These are phyloP conservation scores for Grantiella picta DNA, from an alignment of 2,113 vertebrate genomes.

Conservation along the genomic window DNA sequence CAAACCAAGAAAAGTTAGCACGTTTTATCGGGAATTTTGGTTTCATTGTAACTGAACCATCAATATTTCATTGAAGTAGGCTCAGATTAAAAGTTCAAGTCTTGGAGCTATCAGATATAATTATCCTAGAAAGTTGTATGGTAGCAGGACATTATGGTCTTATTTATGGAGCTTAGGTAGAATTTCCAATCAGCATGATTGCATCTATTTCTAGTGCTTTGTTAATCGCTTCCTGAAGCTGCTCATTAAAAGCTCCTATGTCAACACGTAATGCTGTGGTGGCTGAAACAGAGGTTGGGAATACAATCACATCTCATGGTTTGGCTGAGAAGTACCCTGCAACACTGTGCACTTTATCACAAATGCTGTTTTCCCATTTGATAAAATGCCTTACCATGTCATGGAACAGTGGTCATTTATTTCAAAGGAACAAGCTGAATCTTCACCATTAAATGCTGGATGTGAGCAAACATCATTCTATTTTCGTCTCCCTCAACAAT, in stretches of 20 bases:
- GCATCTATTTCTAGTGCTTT: constrained; percentile 69
- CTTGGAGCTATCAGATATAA: constrained; percentile 49
- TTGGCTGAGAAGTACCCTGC: constrained; percentile 20
- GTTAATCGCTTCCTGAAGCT: constrained; percentile 67
- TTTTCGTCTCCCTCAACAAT: constrained; percentile 39
- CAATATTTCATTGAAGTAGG: not conserved
- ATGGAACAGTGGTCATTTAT: constrained; percentile 43
- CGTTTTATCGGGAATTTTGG: not conserved
- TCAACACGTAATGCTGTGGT: constrained; percentile 48
- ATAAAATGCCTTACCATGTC: constrained; percentile 54
- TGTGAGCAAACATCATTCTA: constrained; percentile 28
- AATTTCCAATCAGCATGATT: constrained; percentile 69
- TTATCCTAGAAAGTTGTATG: constrained; percentile 40
- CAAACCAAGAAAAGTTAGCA: not conserved
- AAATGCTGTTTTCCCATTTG: constrained; percentile 36
- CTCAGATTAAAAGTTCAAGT: constrained; percentile 41
- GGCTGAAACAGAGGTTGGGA: constrained; percentile 47
- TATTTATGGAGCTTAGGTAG: constrained; percentile 63
- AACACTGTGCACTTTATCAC: constrained; percentile 25
- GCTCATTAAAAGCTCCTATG: constrained; percentile 61
- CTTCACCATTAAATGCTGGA: constrained; percentile 23
- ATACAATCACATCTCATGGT: constrained; percentile 39
- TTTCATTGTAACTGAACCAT: constrained; percentile 16
- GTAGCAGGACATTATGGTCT: constrained; percentile 55
- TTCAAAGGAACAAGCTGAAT: constrained; percentile 42